Evolutionary conservation across 2,888 invertebrate species (phyloP).

Genomic region (Gryllus longicercus): DNA sequence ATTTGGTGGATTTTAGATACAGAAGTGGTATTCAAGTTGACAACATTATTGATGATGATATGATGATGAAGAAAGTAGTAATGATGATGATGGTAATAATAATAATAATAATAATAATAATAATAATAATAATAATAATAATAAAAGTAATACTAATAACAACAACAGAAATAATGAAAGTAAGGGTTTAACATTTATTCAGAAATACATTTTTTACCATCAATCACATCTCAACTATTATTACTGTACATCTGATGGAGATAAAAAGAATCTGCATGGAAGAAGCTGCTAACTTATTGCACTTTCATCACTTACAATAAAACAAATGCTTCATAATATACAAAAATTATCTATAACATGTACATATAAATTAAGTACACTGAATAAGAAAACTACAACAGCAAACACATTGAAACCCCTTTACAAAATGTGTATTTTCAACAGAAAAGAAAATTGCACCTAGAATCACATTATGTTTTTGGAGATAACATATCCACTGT

Average conservation of each 20-base stretch:
- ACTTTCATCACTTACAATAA: neutral
- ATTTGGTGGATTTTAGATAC: neutral
- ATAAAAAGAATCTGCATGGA: neutral
- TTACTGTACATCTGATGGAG: neutral
- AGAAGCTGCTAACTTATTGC: neutral
- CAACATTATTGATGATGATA: too few species aligned
- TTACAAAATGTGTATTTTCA: conserved; percentile 6
- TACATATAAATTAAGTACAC: conserved; percentile 17
- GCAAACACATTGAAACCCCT: neutral
- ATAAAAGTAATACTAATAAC: too few species aligned
- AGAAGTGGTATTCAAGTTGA: neutral
- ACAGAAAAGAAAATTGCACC: neutral
- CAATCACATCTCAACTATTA: neutral
- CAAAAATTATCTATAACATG: neutral
- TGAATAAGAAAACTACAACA: neutral
- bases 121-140: too few species aligned
- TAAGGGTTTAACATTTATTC: neutral
- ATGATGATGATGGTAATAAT: too few species aligned
- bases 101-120: too few species aligned
- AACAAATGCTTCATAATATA: neutral
- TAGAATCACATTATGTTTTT: neutral
- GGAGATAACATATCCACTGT: neutral
- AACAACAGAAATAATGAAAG: neutral
- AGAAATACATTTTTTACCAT: conserved; percentile 4
- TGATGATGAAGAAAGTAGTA: too few species aligned